phyloP scores from a whole-genome alignment of 2,113 vertebrate species.

The Melanerpes aurifrons region DNA sequence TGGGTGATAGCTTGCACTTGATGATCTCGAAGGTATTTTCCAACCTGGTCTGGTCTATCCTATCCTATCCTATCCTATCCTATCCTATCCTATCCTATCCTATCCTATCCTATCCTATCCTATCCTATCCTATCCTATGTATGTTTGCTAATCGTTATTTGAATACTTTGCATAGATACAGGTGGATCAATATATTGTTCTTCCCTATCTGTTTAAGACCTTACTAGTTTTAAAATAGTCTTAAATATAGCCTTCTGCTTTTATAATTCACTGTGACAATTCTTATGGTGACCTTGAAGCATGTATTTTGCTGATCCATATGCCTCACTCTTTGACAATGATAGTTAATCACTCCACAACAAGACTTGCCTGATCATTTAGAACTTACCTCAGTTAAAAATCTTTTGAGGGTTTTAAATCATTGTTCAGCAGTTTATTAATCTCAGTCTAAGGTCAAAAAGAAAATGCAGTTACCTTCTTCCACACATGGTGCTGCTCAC shows the following conservation, averaged over 20 bases:
- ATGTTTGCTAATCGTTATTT: not conserved
- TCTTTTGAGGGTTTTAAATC: not conserved
- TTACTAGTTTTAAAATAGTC: not conserved
- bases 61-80: no score
- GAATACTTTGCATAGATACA: not conserved
- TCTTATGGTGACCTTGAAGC: not conserved
- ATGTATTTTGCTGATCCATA: not conserved
- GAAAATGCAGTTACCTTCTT: not conserved
- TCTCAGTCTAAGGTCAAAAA: slow-evolving; percentile 2
- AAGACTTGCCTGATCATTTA: not conserved
- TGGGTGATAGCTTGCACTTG: no score
- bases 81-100: no score
- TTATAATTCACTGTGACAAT: not conserved
- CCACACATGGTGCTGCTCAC: slow-evolving; percentile 14
- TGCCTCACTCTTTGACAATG: not conserved
- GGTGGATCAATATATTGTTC: not conserved
- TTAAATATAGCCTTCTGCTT: not conserved
- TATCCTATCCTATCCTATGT: no score
- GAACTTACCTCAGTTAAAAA: not conserved
- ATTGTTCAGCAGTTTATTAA: not conserved
- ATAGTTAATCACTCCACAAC: not conserved
- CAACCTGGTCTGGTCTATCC: no score
- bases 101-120: no score
- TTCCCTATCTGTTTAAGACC: not conserved
- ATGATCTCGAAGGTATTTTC: no score